Base-by-base conservation (phyloP, 1,140 invertebrate genomes). In the Cotesia typhae region DNA sequence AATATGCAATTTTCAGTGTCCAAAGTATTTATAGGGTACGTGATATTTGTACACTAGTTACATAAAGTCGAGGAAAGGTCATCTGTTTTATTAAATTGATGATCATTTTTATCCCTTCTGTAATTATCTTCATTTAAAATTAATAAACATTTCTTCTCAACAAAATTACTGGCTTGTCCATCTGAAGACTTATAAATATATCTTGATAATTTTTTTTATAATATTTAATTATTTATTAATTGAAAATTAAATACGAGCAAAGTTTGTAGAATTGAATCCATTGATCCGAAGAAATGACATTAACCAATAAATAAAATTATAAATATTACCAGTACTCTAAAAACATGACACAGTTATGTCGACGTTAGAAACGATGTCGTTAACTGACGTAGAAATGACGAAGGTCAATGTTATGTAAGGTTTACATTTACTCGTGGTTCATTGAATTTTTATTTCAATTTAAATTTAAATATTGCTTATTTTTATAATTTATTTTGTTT, bases 341-440 rank as follows among this genome's bases (percentile, higher is more conserved):
- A 61, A 36, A 61, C 10, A 64, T 38, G 37, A 41, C 10, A 53
- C 28, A 14, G 20, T 64, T 28, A 17, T 35, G 35, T 37, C 41
- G 20, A 59, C 67, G 28, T 59, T 14, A 17, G 2, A 66, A 17
- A n/a, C 5, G 17, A 47, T 60, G 67, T 67, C 74, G 36, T 70
- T 65, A 61, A 71, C 74, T 78, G 81, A 79, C 78, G 77, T 77
- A 76, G 66, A 71, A 66, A 64, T 78, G 80, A 83, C 80, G 81
- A 83, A 83, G 81, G 82, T 83, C 82, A 83, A 83, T 83, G 82
- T 83, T 83, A 81, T 73, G 77, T 83, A 83, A 83, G 77, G 66
- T 76, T 68, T 75, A 57, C 66, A 66, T 71, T 53, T 64, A 57
- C 63, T 38, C 17, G 28, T 47, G 10, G 41, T 59, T 59, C 35